These are phyloP conservation scores for Branchinecta sandiegonensis DNA, from an alignment of 2,888 invertebrate genomes.

Conservation along the genomic window DNA sequence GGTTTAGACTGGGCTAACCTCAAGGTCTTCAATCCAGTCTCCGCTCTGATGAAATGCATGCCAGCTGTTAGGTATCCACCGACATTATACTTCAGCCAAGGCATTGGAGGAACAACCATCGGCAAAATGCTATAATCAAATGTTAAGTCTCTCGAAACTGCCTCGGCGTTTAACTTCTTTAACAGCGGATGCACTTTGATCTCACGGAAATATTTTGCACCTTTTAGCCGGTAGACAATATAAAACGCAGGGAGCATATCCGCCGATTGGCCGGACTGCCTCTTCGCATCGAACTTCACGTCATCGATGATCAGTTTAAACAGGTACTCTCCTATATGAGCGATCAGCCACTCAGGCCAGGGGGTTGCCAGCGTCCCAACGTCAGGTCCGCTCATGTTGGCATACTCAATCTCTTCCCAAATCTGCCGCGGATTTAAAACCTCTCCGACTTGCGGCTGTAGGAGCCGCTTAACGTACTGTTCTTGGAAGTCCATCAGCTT, in stretches of 20 bases:
- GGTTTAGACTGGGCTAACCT: conserved; percentile 44
- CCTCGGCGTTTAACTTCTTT: conserved; percentile 50
- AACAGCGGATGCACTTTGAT: conserved; percentile 69
- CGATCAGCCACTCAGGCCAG: conserved; percentile 52
- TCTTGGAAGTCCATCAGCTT: conserved; percentile 48
- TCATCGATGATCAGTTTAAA: conserved; percentile 74
- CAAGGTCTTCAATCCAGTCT: conserved; percentile 42
- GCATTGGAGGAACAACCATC: conserved; percentile 36
- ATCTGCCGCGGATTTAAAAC: conserved; percentile 47
- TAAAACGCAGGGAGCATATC: conserved; percentile 58
- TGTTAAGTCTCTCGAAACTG: conserved; percentile 49
- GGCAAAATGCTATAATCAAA: conserved; percentile 46
- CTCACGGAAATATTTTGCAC: conserved; percentile 34
- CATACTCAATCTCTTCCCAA: conserved; percentile 52
- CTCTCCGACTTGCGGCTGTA: conserved; percentile 34
- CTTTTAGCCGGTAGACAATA: conserved; percentile 50
- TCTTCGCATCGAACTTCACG: conserved; percentile 60
- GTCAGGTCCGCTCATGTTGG: conserved; percentile 40
- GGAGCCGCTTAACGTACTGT: conserved; percentile 50
- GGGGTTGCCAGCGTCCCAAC: conserved; percentile 41
- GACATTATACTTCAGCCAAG: conserved; percentile 32
- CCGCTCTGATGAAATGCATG: conserved; percentile 30
- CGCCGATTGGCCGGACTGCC: conserved; percentile 21
- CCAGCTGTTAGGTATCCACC: conserved; percentile 11
- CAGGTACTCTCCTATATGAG: conserved; percentile 62